Conservation (phyloP, 1,140 invertebrate genomes). For the Sycobia sp. region DNA sequence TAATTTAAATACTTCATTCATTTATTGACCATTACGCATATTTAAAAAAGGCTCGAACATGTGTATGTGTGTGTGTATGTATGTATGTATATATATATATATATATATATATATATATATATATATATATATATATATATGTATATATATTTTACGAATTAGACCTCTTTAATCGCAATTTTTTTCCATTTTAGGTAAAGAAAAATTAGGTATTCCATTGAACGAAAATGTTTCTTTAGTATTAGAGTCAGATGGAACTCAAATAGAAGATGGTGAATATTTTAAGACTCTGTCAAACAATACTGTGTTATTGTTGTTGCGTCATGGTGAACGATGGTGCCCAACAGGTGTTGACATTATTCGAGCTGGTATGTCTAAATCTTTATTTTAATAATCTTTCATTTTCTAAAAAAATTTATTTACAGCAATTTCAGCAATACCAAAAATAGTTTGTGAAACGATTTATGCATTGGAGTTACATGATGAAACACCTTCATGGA, state of each 20-base stretch:
- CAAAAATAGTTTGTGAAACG: conserved; percentile 94
- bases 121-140: too few species aligned
- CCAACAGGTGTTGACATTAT: conserved; percentile 90
- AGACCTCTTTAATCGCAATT: too few species aligned
- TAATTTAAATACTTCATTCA: too few species aligned
- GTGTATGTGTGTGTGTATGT: too few species aligned
- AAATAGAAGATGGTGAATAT: conserved; percentile 93
- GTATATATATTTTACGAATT: too few species aligned
- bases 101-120: too few species aligned
- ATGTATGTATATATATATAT: too few species aligned
- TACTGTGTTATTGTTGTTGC: conserved; percentile 85
- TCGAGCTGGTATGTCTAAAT: conserved; percentile 73
- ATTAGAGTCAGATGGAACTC: conserved; percentile 91
- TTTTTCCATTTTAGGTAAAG: conserved; percentile 78
- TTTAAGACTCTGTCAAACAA: conserved; percentile 90
- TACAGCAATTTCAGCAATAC: conserved; percentile 91
- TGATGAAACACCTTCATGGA: conserved; percentile 94
- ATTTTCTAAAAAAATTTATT: conserved; percentile 19
- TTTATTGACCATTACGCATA: too few species aligned
- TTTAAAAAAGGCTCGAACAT: too few species aligned
- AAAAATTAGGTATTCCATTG: conserved; percentile 84
- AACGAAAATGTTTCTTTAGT: conserved; percentile 85
- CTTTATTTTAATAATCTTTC: neutral
- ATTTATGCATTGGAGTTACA: conserved; percentile 91
- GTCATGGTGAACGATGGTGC: conserved; percentile 88